phyloP scores from a whole-genome alignment of 2,113 vertebrate genomes.

The Ceuthmochares aereus region DNA sequence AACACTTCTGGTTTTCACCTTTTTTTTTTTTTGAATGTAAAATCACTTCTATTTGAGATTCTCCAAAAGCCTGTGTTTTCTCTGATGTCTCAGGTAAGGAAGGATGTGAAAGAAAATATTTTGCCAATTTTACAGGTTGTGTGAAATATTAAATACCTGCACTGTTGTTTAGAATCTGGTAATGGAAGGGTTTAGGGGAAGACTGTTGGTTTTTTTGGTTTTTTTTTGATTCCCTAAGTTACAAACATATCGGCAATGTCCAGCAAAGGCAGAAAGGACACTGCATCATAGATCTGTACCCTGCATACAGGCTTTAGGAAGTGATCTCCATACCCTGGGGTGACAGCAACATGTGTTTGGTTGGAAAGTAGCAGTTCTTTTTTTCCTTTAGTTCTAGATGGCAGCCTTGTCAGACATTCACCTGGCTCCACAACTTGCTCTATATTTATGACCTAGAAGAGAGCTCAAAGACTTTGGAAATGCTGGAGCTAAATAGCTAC shows the following conservation, averaged over 20 bases:
- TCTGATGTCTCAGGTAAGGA: neutral
- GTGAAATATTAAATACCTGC: neutral
- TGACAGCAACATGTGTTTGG: neutral
- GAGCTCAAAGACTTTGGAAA: neutral
- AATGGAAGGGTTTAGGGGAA: neutral
- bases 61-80: neutral
- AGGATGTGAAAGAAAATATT: neutral
- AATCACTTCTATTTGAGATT: neutral
- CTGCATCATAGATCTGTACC: neutral
- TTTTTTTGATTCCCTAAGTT: neutral
- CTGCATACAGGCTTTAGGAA: neutral
- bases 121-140: neutral
- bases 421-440: neutral
- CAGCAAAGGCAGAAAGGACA: neutral
- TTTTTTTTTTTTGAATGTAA: neutral
- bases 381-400: neutral
- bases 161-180: neutral
- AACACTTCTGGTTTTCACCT: neutral
- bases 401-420: neutral
- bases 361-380: neutral
- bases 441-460: neutral
- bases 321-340: neutral
- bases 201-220: neutral
- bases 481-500: neutral
- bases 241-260: neutral